Evolutionary conservation across 1,140 invertebrate species (phyloP), one percentile per base, ranked within the genome.

Genomic region (Zaprionus lachaisei): DNA sequence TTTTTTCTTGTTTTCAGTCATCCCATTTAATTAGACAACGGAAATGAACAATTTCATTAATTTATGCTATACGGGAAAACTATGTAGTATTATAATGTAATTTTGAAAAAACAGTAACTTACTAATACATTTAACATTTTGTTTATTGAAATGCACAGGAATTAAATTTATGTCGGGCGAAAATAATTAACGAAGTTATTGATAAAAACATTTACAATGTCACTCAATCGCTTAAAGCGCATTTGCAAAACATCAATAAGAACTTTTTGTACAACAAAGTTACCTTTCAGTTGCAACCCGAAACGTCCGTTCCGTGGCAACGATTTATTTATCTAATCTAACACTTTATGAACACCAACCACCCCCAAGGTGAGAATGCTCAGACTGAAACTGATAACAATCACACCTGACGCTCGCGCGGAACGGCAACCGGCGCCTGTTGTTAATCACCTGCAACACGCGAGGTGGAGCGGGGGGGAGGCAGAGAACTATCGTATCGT

Each of bases 31-130:
- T 86, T 86, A 87, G 76, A 78, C 31, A 87, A 71, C 83, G 83
- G 83, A 86, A 80, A 87, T 86, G 57, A 87, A 74, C 80, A 87
- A 87, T 87, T 87, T 83, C 77, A 87, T 86, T 83, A 86, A 87
- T 86, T 86, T 80, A 80, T 77, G 15, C 58, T 66, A 65, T 58
- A 62, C 61, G 71, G 71, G 37, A 76, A 77, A 63, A 67, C 62
- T 54, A 11, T 20, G 38, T 41, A n/a, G 22, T 20, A 63, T 58
- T 58, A 49, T 56, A 26, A 47, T 61, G 22, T 56, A 26, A 62
- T 64, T 44, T 68, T 11, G 2, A 17, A 44, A 14, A 51, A 14
- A 63, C 17, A 7, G 34, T 17, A 34, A 31, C 60, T 31, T 31
- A 49, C 28, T 55, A 38, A 15, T 24, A 60, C 6, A 37, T 37